These are phyloP conservation scores for Folsomia manolachei DNA, from an alignment of 2,888 invertebrate genomes.

Conservation along the genomic window DNA sequence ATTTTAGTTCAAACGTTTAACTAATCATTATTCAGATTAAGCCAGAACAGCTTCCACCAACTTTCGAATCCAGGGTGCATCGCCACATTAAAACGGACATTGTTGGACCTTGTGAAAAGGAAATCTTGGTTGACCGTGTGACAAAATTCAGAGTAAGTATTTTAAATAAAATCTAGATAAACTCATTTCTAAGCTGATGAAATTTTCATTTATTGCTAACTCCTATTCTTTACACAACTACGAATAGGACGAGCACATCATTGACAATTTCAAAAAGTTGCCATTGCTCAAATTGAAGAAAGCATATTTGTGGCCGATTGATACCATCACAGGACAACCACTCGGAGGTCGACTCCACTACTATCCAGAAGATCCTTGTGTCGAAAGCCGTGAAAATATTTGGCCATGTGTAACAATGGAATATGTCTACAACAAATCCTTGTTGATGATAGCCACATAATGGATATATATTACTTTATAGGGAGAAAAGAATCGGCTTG, in stretches of 20 bases:
- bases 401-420: conserved; percentile 45
- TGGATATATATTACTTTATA: not conserved
- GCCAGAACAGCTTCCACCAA: conserved; percentile 22
- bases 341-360: conserved; percentile 44
- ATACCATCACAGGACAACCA: conserved; percentile 42
- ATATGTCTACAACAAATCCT: not conserved
- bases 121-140: conserved; percentile 26
- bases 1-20: not conserved
- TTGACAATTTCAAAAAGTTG: conserved; percentile 17
- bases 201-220: conserved; percentile 9
- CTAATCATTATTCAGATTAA: conserved; percentile 21
- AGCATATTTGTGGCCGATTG: conserved; percentile 45
- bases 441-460: not conserved
- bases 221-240: too few species aligned
- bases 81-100: conserved; percentile 43
- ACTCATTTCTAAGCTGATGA: not conserved
- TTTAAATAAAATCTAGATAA: not conserved
- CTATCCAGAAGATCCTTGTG: conserved; percentile 25
- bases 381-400: conserved; percentile 25
- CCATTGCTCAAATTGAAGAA: conserved; percentile 39
- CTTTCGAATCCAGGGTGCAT: conserved; percentile 38
- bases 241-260: conserved; percentile 31
- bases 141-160: conserved; percentile 36
- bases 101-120: conserved; percentile 14
- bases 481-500: conserved; percentile 27